Conservation (phyloP, 2,888 invertebrate genomes). For the Adelognathus sp. region DNA sequence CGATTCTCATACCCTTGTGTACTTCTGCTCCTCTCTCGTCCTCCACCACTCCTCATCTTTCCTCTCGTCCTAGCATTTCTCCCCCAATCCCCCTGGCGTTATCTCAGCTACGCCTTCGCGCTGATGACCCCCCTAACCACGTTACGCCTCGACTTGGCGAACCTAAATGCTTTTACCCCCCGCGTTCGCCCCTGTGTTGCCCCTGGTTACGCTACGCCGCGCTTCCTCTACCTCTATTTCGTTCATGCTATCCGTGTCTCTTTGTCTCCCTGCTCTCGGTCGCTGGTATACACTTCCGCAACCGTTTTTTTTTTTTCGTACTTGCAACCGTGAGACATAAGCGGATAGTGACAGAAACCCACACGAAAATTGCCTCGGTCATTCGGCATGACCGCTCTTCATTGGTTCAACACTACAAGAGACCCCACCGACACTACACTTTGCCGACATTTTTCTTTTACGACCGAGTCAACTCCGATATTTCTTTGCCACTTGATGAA, state of each 20-base stretch:
- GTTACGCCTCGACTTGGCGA: slow-evolving; percentile 71
- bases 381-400: slow-evolving; percentile 47
- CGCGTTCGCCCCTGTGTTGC: slow-evolving; percentile 62
- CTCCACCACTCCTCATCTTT: slow-evolving; percentile 45
- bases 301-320: slow-evolving; percentile 48
- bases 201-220: slow-evolving; percentile 65
- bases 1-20: slow-evolving; percentile 40
- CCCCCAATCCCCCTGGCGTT: slow-evolving; percentile 57
- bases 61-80: slow-evolving; percentile 15
- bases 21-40: slow-evolving; percentile 55
- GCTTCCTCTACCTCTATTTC: slow-evolving; percentile 30
- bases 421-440: slow-evolving; percentile 3
- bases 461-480: background rate
- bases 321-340: slow-evolving; percentile 9
- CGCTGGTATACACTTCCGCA: slow-evolving; percentile 44
- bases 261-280: slow-evolving; percentile 27
- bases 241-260: background rate
- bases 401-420: slow-evolving; percentile 49
- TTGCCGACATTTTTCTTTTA: background rate
- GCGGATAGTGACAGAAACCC: slow-evolving; percentile 11
- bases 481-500: background rate
- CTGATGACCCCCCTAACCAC: slow-evolving; percentile 72
- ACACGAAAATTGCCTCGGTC: slow-evolving; percentile 54
- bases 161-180: slow-evolving; percentile 70
- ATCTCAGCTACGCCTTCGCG: slow-evolving; percentile 67